Base-by-base conservation (phyloP, 2,888 invertebrate species). In the Gryllus longicercus region DNA sequence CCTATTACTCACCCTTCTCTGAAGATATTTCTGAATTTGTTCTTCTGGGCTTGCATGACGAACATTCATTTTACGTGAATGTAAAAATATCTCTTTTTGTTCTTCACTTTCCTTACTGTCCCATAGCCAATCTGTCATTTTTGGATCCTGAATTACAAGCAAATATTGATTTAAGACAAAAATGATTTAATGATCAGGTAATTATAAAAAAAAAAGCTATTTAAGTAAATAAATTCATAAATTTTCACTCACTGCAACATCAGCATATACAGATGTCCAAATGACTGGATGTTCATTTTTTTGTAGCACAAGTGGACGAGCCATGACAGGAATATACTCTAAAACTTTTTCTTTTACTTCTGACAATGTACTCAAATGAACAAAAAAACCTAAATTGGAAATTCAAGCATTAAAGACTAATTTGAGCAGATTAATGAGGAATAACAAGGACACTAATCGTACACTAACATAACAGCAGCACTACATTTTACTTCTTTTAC, bases 181-280 rank as follows among this genome's bases (percentile, higher is more conserved):
- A 63, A 16, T 63, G n/a, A 63, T 63, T 63, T 16, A 63, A 18
- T 16, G n/a, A 63, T 63, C n/a, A 18, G n/a, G 16, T 14, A 18
- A 63, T 63, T 63, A 63, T 63, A 14, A 63, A 63, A 63, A 4
- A 18, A 18, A n/a, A n/a, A n/a, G 16, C 4, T 63, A n/a, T 63
- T 18, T 63, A 16, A 38, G 38, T 4, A 63, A 63, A 14, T 63
- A 18, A 63, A 63, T 63, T 63, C 14, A n/a, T 0, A 2, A 18
- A n/a, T 63, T 18, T 63, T 18, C 50, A 78, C 80, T 81, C 21
- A 94, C 94, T 84, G 95, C 94, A 80, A 95, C 91, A 86, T 98
- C 97, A 23, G 96, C 96, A 87, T 98, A 98, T 21, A 98, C 96
- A 14, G 97, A 96, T 1, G 97, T 98, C 98, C 98, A 99, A 11